phyloP scores from a whole-genome alignment of 2,113 vertebrate species.

The Heloderma charlesbogerti region DNA sequence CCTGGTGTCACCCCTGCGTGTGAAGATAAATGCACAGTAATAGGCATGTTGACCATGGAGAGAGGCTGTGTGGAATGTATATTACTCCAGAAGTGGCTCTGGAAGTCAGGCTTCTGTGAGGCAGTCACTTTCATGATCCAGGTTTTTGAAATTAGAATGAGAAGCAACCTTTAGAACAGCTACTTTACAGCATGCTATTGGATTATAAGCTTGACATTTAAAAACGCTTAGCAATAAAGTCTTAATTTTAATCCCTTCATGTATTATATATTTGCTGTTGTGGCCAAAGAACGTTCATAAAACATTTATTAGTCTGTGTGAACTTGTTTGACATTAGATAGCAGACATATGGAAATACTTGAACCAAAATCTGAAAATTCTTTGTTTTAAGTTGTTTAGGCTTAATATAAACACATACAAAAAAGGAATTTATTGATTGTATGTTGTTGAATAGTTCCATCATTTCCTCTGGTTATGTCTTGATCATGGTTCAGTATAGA shows the following conservation, averaged over 20 bases:
- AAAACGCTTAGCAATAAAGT: not conserved
- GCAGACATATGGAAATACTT: not conserved
- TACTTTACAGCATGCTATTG: not conserved
- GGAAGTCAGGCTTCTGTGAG: too few relatives aligned
- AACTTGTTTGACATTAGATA: not conserved
- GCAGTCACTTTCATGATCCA: not conserved
- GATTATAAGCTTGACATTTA: slow-evolving; percentile 18
- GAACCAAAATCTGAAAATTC: not conserved
- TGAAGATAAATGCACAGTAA: not conserved
- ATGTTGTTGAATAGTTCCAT: slow-evolving; percentile 5
- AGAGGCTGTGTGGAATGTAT: not conserved
- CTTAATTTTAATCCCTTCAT: not conserved
- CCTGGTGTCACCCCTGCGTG: too few relatives aligned
- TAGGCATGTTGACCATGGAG: not conserved
- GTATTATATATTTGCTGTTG: not conserved
- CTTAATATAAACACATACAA: not conserved
- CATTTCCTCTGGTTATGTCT: not conserved
- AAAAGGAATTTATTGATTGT: not conserved
- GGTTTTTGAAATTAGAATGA: not conserved
- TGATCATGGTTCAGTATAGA: not conserved
- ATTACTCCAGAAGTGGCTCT: not conserved
- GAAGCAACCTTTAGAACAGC: not conserved
- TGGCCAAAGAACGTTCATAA: not conserved
- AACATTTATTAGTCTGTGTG: not conserved
- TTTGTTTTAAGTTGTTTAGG: slow-evolving; percentile 8